Conservation (phyloP, 2,888 invertebrate genomes). For the Zaprionus lineosus region DNA sequence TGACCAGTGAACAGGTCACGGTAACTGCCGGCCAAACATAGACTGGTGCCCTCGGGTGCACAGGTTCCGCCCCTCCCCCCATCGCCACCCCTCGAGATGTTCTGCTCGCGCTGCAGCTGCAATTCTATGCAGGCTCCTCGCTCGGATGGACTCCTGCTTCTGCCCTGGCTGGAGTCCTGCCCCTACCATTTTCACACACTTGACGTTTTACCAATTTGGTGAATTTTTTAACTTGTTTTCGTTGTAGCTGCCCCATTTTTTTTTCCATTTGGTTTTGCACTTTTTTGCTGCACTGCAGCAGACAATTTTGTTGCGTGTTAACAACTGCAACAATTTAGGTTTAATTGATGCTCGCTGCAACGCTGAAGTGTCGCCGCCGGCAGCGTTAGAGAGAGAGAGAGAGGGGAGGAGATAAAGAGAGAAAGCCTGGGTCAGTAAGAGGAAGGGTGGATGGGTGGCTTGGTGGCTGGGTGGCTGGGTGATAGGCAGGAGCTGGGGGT, state of each 20-base stretch:
- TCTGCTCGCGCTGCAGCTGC: slow-evolving; percentile 64
- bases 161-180: neutral
- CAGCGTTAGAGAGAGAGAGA: too few species aligned
- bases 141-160: neutral
- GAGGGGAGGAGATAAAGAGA: too few species aligned
- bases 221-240: slow-evolving; percentile 40
- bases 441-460: too few species aligned
- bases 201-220: slow-evolving; percentile 73
- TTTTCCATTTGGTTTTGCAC: slow-evolving; percentile 35
- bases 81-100: neutral
- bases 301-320: slow-evolving; percentile 78
- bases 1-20: neutral
- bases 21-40: slow-evolving; percentile 42
- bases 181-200: slow-evolving; percentile 62
- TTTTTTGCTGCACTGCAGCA: slow-evolving; percentile 67
- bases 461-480: too few species aligned
- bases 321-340: slow-evolving; percentile 78
- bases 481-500: neutral
- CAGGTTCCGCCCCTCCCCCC: neutral
- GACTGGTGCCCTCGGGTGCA: slow-evolving; percentile 9
- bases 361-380: slow-evolving; percentile 68
- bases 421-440: too few species aligned
- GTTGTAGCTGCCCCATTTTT: slow-evolving; percentile 4
- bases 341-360: slow-evolving; percentile 74
- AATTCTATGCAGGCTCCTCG: slow-evolving; percentile 51